phyloP scores from a whole-genome alignment of 2,113 vertebrate species.

The Pelusios castaneus region DNA sequence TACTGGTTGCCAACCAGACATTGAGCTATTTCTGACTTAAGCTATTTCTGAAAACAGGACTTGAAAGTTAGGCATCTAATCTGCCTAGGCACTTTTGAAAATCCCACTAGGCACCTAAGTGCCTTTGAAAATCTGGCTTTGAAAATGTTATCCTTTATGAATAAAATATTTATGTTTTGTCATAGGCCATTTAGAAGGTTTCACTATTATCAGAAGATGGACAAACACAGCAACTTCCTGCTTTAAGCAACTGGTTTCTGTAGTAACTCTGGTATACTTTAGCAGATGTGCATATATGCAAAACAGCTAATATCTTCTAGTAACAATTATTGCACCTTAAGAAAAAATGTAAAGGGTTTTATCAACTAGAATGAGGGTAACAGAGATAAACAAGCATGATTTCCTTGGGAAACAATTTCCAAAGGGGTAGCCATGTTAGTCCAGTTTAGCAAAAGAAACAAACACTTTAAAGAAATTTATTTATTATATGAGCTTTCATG shows the following conservation, averaged over 20 bases:
- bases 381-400: not conserved
- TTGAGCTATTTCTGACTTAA: too few relatives aligned
- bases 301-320: not conserved
- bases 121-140: too few relatives aligned
- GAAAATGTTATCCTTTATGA: not conserved
- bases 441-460: too few relatives aligned
- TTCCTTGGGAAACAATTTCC: not conserved
- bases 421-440: too few relatives aligned
- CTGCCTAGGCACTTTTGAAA: not conserved
- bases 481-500: too few relatives aligned
- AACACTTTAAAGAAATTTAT: too few relatives aligned
- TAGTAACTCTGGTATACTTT: not conserved
- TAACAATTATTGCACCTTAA: not conserved
- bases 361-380: not conserved
- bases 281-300: not conserved
- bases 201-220: not conserved
- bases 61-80: not conserved
- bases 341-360: not conserved
- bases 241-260: not conserved
- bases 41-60: not conserved
- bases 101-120: not conserved
- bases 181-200: not conserved
- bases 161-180: not conserved
- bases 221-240: constrained; percentile 6
- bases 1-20: too few relatives aligned